These are phyloP conservation scores for Ophion slaviceki DNA, from an alignment of 2,888 invertebrate genomes.

Conservation along the genomic window DNA sequence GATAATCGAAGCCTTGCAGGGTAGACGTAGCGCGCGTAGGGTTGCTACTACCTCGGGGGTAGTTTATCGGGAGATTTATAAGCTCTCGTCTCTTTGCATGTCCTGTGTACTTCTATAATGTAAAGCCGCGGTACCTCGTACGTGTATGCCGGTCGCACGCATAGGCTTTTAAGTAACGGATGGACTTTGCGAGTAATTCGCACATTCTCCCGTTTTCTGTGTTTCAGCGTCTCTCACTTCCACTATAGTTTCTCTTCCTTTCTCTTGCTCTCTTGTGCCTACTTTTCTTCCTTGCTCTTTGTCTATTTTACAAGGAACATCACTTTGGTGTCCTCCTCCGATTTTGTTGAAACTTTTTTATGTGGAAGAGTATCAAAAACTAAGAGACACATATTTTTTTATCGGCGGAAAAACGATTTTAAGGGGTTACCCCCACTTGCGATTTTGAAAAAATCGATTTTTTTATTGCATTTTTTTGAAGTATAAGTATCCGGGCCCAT, in stretches of 20 bases:
- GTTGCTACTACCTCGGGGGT: constrained; percentile 20
- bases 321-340: no score
- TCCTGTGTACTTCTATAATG: constrained; percentile 2
- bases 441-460: no score
- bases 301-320: not conserved
- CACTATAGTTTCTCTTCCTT: constrained; percentile 14
- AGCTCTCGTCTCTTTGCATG: constrained; percentile 4
- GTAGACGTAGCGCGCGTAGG: constrained; percentile 16
- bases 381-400: no score
- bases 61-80: constrained; percentile 41
- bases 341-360: no score
- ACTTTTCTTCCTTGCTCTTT: constrained; percentile 2
- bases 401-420: no score
- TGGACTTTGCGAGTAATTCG: constrained; percentile 67
- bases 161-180: constrained; percentile 70
- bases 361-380: no score
- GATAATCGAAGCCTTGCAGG: constrained; percentile 26
- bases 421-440: no score
- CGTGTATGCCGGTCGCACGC: constrained; percentile 64
- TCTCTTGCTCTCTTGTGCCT: not conserved
- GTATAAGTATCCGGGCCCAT: no score
- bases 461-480: no score
- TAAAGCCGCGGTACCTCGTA: constrained; percentile 2
- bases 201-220: constrained; percentile 36
- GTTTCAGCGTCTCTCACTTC: constrained; percentile 1